Percentiles rank a stretch among this genome's conserved stretches.
Evolutionary conservation across 2,888 invertebrate genomes (phyloP).

Genomic region (Drosophila kokeensis): DNA sequence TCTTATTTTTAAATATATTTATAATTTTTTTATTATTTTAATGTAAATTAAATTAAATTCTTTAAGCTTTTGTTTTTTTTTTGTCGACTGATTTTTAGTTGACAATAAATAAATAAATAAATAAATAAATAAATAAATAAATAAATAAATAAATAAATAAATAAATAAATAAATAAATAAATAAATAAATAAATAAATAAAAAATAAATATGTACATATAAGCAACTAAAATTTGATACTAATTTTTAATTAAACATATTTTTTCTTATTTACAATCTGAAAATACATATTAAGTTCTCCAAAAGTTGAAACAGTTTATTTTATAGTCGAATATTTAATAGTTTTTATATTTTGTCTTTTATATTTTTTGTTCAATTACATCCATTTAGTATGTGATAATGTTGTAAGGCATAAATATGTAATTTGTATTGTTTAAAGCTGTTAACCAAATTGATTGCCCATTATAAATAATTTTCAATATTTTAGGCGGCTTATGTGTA

Average conservation of each 20-base stretch:
- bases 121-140: no score
- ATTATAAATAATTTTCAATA: constrained; percentile 70
- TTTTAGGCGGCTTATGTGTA: constrained; percentile 68
- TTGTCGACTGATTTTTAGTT: no score
- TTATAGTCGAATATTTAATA: neutral
- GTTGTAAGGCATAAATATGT: constrained; percentile 31
- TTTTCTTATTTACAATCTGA: neutral
- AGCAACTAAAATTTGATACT: neutral
- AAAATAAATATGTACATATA: no score
- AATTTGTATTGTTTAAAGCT: constrained; percentile 42
- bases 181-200: neutral
- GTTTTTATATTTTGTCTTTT: neutral
- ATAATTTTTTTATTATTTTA: no score
- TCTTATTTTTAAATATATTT: no score
- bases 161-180: neutral
- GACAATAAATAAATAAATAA: no score
- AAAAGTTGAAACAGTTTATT: constrained; percentile 7
- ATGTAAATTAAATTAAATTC: neutral
- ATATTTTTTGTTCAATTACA: neutral
- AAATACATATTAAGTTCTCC: neutral
- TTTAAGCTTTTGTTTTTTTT: no score
- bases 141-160: neutral
- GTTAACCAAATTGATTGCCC: constrained; percentile 55
- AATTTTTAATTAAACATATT: neutral
- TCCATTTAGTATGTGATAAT: constrained; percentile 23